These are phyloP conservation scores for Propithecus coquereli DNA, from an alignment of 2,113 vertebrate genomes.

Conservation along the genomic window DNA sequence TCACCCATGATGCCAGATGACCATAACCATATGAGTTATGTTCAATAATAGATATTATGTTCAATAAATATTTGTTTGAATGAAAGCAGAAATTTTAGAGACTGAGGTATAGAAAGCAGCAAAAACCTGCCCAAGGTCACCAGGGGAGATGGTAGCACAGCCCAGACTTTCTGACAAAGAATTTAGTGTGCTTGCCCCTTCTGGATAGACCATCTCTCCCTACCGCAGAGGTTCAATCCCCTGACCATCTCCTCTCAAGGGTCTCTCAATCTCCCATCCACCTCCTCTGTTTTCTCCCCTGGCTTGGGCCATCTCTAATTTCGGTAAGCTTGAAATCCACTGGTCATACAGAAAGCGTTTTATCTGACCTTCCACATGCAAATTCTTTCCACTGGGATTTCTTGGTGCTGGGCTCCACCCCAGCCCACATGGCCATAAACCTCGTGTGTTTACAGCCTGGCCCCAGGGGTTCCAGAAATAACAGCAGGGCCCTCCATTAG, in stretches of 20 bases:
- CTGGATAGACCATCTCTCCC: background rate
- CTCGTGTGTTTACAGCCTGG: conserved; percentile 44
- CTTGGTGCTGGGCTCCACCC: conserved; percentile 59
- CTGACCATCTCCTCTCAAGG: background rate
- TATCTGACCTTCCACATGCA: conserved; percentile 63
- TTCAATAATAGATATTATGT: background rate
- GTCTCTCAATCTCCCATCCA: background rate
- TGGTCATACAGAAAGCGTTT: conserved; percentile 60
- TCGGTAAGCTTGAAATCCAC: conserved; percentile 14
- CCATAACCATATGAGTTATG: background rate
- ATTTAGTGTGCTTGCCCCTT: background rate
- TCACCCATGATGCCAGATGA: background rate
- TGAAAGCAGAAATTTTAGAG: conserved; percentile 5
- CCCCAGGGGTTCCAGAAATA: conserved; percentile 76
- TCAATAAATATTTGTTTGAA: background rate
- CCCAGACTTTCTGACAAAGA: background rate
- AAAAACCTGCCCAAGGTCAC: conserved; percentile 5
- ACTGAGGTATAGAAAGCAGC: background rate
- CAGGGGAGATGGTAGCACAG: background rate
- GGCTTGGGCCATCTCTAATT: background rate
- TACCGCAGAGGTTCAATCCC: background rate
- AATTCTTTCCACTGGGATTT: conserved; percentile 73
- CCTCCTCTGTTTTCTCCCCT: background rate
- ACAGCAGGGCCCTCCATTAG: conserved; percentile 44
- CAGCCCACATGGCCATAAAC: conserved; percentile 61